A percentile compares a stretch with the other conserved stretches of the same genome.
Evolutionary conservation across 2,888 invertebrate species (phyloP).

Genomic region (Limnephilus rhombicus): DNA sequence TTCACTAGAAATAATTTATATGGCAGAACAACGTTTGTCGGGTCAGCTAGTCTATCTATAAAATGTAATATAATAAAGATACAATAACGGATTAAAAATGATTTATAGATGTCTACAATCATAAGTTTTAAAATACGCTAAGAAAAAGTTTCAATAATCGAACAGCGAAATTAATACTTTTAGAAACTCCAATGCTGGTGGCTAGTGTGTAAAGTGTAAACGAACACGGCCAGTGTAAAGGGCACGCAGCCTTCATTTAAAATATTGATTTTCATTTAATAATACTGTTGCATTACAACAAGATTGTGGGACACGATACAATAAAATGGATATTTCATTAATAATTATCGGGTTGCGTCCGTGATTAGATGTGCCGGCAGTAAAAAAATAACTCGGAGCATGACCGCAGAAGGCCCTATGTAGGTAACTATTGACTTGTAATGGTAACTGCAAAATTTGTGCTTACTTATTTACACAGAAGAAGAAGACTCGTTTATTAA

Average conservation of each 20-base stretch:
- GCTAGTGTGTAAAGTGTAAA: background rate
- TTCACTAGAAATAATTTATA: too few species aligned
- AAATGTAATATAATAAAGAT: too few species aligned
- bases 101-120: background rate
- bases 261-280: slow-evolving; percentile 6
- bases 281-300: background rate
- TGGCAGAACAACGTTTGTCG: too few species aligned
- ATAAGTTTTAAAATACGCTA: background rate
- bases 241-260: background rate
- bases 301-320: background rate
- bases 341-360: background rate
- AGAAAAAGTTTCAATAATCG: background rate
- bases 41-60: too few species aligned
- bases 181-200: background rate
- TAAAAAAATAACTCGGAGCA: background rate
- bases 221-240: background rate
- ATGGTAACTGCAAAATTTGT: background rate
- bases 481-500: background rate
- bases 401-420: background rate
- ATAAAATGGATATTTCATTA: slow-evolving; percentile 6
- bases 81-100: too few species aligned
- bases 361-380: background rate
- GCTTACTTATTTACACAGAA: too few species aligned
- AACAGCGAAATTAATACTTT: background rate
- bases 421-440: background rate